Conservation (phyloP, 2,888 invertebrate species). For the Temnothorax ravouxi region DNA sequence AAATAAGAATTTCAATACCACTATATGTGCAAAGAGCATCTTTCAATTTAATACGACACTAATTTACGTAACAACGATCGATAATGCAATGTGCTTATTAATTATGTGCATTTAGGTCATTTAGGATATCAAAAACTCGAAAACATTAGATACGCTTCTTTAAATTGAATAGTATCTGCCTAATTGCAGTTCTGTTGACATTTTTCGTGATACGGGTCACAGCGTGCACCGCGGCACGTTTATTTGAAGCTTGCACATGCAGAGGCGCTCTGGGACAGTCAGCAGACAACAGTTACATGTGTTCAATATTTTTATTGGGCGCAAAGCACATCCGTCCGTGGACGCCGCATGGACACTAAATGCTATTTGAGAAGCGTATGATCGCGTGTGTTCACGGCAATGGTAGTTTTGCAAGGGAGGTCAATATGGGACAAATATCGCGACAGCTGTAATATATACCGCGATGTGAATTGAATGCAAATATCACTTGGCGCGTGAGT, state of each 20-base stretch:
- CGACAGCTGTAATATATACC: constrained; percentile 15
- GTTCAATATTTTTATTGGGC: constrained; percentile 64
- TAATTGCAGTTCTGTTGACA: neutral
- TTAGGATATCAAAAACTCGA: no score
- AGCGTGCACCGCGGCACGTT: constrained; percentile 3
- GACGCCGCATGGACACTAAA: constrained; percentile 57
- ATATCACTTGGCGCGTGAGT: constrained; percentile 57
- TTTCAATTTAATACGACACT: no score
- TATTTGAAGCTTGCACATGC: constrained; percentile 47
- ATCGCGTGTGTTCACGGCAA: constrained; percentile 49
- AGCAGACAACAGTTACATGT: constrained; percentile 53
- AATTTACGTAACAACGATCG: neutral
- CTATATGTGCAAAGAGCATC: no score
- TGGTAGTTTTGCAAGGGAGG: constrained; percentile 64
- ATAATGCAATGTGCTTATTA: neutral
- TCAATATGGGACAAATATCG: constrained; percentile 61
- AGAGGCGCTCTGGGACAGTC: constrained; percentile 37
- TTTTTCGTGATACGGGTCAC: constrained; percentile 10
- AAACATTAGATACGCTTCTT: neutral
- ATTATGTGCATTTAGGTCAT: neutral
- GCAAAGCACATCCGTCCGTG: constrained; percentile 33
- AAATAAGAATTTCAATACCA: no score
- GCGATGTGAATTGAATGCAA: constrained; percentile 35
- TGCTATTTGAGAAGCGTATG: constrained; percentile 66
- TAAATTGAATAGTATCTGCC: neutral